Conservation (phyloP, 2,113 vertebrate genomes). For the Noturus placidus region DNA sequence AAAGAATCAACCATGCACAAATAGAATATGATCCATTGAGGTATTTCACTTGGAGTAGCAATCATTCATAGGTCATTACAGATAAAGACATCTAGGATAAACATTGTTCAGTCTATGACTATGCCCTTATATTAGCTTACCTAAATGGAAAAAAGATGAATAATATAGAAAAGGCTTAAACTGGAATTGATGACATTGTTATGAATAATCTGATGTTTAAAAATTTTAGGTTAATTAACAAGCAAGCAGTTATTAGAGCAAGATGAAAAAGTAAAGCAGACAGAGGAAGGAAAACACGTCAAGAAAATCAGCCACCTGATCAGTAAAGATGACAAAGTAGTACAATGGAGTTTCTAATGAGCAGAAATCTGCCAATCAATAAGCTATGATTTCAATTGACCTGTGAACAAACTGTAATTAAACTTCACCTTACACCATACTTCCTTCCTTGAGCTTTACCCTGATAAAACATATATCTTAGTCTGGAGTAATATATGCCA, state of each 20-base stretch:
- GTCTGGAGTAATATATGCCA: background rate
- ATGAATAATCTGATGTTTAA: background rate
- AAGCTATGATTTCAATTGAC: conserved; percentile 1
- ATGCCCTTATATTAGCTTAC: background rate
- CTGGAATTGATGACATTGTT: background rate
- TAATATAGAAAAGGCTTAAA: background rate
- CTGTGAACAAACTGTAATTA: background rate
- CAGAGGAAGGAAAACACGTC: background rate
- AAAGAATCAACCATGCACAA: background rate
- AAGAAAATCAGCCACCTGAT: background rate
- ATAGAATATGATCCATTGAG: background rate
- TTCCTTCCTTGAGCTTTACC: background rate
- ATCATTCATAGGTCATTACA: background rate
- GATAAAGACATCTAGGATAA: background rate
- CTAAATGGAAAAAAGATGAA: background rate
- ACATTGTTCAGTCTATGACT: background rate
- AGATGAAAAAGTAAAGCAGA: background rate
- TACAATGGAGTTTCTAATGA: conserved; percentile 10
- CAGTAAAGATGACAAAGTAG: conserved; percentile 5
- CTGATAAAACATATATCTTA: background rate
- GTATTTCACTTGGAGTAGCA: background rate
- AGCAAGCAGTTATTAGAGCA: background rate
- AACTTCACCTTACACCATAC: background rate
- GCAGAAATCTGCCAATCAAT: conserved; percentile 8
- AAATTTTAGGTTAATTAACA: background rate